phyloP scores from a whole-genome alignment of 2,888 invertebrate genomes.

The Julus scandinavius region DNA sequence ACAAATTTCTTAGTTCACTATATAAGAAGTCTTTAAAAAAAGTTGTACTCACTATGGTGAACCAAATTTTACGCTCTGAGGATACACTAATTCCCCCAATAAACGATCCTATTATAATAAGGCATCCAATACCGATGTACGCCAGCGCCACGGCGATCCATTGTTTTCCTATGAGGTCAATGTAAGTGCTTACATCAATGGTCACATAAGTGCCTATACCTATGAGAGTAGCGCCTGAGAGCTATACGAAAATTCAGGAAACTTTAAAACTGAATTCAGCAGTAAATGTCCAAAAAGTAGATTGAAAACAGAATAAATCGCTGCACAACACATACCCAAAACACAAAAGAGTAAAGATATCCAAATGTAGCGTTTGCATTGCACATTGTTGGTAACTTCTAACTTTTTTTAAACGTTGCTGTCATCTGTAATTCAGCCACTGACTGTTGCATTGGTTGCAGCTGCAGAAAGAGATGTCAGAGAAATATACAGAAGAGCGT shows the following conservation, averaged over 20 bases:
- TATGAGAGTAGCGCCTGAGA: not conserved
- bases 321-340: not conserved
- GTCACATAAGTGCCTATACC: slow-evolving; percentile 10
- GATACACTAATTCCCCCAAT: not conserved
- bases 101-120: not conserved
- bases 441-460: not conserved
- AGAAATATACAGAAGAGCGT: not conserved
- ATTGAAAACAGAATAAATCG: not conserved
- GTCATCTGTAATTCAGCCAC: not conserved
- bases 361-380: not conserved
- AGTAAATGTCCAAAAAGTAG: not conserved
- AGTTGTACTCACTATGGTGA: not conserved
- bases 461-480: not conserved
- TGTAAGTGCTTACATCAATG: slow-evolving; percentile 1
- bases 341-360: not conserved
- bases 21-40: not conserved
- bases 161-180: slow-evolving; percentile 17
- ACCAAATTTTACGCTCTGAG: not conserved
- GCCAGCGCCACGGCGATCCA: slow-evolving; percentile 14
- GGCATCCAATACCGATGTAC: not conserved
- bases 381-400: not conserved
- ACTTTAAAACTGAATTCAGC: not conserved
- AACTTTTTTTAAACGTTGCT: not conserved
- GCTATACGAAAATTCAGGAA: not conserved
- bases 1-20: not conserved